Conservation (phyloP, 1,140 invertebrate genomes). For the Micrasema minimum region DNA sequence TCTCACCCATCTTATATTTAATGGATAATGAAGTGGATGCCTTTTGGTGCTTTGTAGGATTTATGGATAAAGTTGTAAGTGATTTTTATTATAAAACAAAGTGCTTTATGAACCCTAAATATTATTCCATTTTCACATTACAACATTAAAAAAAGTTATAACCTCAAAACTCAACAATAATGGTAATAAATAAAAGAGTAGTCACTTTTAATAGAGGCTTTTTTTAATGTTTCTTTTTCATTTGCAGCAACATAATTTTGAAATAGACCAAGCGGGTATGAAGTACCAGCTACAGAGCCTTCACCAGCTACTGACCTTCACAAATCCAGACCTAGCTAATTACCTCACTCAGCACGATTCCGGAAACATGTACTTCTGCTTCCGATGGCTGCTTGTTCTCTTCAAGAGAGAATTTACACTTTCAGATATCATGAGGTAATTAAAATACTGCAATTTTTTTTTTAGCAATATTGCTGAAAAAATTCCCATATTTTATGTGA, state of each 20-base stretch:
- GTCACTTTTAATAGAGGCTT: too few relatives aligned
- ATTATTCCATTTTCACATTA: too few relatives aligned
- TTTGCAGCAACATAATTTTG: conserved; percentile 91
- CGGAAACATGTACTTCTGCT: conserved; percentile 98
- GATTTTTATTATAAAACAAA: conserved; percentile 27
- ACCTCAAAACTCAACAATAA: too few relatives aligned
- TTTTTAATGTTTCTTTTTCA: conserved; percentile 17
- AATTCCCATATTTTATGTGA: too few relatives aligned
- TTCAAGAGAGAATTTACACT: conserved; percentile 85
- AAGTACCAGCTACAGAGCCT: conserved; percentile 91
- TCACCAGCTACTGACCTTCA: conserved; percentile 81
- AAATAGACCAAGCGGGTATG: conserved; percentile 97
- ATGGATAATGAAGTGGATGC: conserved; percentile 94
- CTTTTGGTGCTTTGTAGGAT: conserved; percentile 99
- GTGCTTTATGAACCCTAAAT: too few relatives aligned
- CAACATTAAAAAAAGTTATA: too few relatives aligned
- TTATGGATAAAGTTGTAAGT: conserved; percentile 94
- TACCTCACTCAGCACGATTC: conserved; percentile 94
- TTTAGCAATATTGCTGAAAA: too few relatives aligned
- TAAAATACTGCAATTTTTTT: too few relatives aligned
- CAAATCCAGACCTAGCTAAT: conserved; percentile 84
- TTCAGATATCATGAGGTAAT: conserved; percentile 75
- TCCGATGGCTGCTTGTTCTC: conserved; percentile 89
- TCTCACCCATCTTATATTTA: conserved; percentile 92
- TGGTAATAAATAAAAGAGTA: too few relatives aligned